Evolutionary conservation across 1,140 invertebrate species (phyloP), one percentile per base, ranked within the genome.

Genomic region (Hestina assimilis): DNA sequence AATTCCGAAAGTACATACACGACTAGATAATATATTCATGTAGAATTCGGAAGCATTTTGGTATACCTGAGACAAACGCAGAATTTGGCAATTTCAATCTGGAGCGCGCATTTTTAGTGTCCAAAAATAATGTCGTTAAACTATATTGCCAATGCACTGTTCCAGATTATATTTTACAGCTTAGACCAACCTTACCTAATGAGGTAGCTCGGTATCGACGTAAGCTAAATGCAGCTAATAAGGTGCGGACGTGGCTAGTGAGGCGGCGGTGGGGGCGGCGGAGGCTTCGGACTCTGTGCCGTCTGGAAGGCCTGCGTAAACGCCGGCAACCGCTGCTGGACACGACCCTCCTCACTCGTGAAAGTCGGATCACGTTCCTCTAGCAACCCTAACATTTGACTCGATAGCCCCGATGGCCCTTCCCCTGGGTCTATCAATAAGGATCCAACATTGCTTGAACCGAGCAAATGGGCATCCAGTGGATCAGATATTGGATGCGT

Each of bases 1-100:
- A 81, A 84, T 85, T 88, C 85, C 85, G 85, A 88, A 88, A 88
- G 83, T 83, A 86, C 85, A 86, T 86, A 88, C 81, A 86, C 72
- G 85, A 86, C 85, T 88, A 86, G 85, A 88, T 86, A 73, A 79
- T 70, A 83, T 87, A 84, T 86, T 88, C 85, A 88, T 88, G 85
- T 78, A 88, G 82, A 83, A 88, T 88, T 88, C 85, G 85, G 85
- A 88, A 86, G 82, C 61, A 83, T 83, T 85, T 86, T 84, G 79
- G 80, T 86, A 86, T 83, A 80, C 72, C 74, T 73, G 72, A 83
- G 61, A 83, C 69, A 59, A 79, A 80, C 75, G 72, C 74, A 81
- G 71, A 75, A 79, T 85, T 81, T 83, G 82, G 82, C 78, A 80
- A 84, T 72, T 69, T 67, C 58, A 67, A 61, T 72, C 57, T 31